Conservation (phyloP, 2,113 vertebrate genomes). For the Gymnogyps californianus region DNA sequence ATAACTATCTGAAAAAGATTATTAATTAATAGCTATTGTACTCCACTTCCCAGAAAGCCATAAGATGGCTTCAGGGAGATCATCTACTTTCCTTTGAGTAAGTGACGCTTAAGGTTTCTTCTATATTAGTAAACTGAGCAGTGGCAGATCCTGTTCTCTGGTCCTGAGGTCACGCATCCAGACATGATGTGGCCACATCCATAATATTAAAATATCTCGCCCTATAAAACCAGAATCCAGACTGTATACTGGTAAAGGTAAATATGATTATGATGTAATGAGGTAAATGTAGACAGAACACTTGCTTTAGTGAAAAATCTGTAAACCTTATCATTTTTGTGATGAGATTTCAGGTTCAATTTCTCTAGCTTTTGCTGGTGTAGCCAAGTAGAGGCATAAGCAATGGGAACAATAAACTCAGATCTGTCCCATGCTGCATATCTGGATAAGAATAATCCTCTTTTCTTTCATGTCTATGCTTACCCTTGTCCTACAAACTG, state of each 20-base stretch:
- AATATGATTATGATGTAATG: background rate
- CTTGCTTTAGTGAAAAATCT: background rate
- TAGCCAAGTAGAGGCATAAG: background rate
- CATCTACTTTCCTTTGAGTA: background rate
- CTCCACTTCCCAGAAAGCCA: background rate
- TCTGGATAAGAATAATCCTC: background rate
- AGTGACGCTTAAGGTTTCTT: background rate
- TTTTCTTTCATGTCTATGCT: background rate
- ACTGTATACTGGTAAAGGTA: background rate
- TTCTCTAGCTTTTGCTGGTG: background rate
- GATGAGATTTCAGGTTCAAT: background rate
- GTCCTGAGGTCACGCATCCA: background rate
- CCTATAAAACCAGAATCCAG: background rate
- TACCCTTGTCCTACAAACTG: background rate
- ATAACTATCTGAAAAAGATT: background rate
- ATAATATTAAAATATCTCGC: background rate
- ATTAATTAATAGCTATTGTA: background rate
- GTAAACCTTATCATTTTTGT: background rate
- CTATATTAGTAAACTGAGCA: background rate
- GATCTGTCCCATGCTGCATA: background rate
- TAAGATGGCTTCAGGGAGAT: background rate
- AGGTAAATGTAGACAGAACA: background rate
- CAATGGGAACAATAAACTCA: background rate
- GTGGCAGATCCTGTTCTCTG: background rate
- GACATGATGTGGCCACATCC: background rate